These are phyloP conservation scores for Argopecten irradians DNA, from an alignment of 1,140 invertebrate genomes.

Conservation along the genomic window DNA sequence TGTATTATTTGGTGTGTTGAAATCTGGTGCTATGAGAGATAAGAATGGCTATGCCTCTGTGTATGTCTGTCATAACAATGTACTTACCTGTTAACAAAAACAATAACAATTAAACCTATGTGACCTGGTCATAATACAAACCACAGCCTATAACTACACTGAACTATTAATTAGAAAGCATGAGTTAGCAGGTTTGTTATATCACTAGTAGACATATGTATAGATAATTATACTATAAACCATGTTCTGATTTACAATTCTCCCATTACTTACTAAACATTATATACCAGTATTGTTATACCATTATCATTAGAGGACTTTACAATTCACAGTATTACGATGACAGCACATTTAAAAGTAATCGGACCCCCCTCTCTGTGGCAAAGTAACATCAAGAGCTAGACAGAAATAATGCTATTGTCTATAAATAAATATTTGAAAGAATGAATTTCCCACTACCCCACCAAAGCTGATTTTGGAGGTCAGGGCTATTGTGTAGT, in stretches of 20 bases:
- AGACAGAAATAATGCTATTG: background rate
- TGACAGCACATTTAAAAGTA: background rate
- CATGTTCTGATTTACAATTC: background rate
- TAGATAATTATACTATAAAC: background rate
- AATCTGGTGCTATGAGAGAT: too few species aligned
- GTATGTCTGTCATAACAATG: background rate
- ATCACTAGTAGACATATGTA: background rate
- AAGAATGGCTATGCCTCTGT: background rate
- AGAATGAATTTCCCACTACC: background rate
- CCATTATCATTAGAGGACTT: background rate
- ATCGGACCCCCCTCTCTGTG: background rate
- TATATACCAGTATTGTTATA: background rate
- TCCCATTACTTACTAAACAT: background rate
- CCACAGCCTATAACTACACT: background rate
- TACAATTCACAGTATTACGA: background rate
- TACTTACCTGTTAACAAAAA: background rate
- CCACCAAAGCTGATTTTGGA: background rate
- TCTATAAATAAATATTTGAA: background rate
- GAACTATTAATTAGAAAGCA: background rate
- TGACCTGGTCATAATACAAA: background rate
- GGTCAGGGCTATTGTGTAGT: background rate
- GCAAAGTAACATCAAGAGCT: background rate
- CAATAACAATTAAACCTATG: background rate
- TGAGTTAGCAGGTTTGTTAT: background rate
- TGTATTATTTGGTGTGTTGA: too few species aligned